Evolutionary conservation across 2,113 vertebrate species (phyloP).

Genomic region (Tachuris rubrigastra): DNA sequence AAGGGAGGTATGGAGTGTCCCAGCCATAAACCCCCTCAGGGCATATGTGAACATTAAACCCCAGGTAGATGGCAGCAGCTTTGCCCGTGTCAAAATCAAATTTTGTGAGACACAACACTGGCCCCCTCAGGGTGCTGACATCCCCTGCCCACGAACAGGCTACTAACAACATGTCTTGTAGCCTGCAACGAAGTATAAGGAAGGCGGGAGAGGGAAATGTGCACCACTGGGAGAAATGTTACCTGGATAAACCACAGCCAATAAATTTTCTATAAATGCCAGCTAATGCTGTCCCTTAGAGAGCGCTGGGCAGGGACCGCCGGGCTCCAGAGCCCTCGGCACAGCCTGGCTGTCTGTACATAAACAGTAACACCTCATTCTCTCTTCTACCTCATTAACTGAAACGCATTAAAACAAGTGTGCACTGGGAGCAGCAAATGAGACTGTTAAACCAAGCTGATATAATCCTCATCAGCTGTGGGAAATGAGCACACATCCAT

Average conservation of each 20-base stretch:
- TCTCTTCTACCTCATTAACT: conserved; percentile 81
- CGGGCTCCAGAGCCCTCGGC: conserved; percentile 11
- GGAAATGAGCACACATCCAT: conserved; percentile 71
- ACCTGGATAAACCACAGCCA: conserved; percentile 33
- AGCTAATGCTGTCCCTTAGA: conserved; percentile 43
- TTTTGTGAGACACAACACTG: fast-evolving
- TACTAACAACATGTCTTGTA: not conserved
- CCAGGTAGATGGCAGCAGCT: not conserved
- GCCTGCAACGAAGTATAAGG: not conserved
- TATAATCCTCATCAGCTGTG: conserved; percentile 79
- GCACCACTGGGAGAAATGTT: not conserved
- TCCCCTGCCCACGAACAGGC: not conserved
- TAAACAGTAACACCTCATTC: conserved; percentile 77
- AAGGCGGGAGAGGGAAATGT: not conserved
- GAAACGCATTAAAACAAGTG: conserved; percentile 81
- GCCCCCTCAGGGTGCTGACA: not conserved
- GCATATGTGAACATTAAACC: not conserved
- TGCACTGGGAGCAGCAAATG: conserved; percentile 79
- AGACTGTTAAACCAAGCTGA: conserved; percentile 80
- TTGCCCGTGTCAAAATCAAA: not conserved
- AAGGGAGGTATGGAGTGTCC: not conserved
- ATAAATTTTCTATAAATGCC: conserved; percentile 38
- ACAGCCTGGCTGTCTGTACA: conserved; percentile 60
- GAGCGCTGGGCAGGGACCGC: conserved; percentile 43
- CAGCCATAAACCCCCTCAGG: not conserved